Conservation (phyloP, 2,113 vertebrate species). For the Channa maculata region DNA sequence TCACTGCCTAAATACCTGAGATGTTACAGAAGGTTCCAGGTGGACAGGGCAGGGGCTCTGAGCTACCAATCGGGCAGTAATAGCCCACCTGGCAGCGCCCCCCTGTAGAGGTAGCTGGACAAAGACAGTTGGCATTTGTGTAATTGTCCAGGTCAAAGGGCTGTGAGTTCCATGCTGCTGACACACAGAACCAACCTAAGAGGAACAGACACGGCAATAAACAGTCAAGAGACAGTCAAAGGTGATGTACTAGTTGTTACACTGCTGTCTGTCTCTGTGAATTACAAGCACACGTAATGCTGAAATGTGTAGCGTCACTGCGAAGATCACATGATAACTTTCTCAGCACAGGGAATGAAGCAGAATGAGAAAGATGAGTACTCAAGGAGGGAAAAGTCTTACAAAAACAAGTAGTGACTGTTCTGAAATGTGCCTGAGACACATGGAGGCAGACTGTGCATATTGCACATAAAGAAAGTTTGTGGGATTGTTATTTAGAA, state of each 20-base stretch:
- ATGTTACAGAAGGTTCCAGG: conserved; percentile 88
- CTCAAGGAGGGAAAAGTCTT: background rate
- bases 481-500: conserved; percentile 21
- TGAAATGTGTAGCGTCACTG: background rate
- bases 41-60: conserved; percentile 86
- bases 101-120: conserved; percentile 92
- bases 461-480: conserved; percentile 24
- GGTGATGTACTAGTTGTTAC: conserved; percentile 4
- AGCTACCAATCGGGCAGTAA: conserved; percentile 89
- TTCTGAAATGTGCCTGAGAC: background rate
- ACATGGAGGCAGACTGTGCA: conserved; percentile 7
- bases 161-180: conserved; percentile 90
- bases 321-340: conserved; percentile 1
- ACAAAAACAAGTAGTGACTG: background rate
- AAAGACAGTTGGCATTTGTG: conserved; percentile 92
- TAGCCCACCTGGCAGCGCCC: conserved; percentile 89
- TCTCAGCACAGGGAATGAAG: conserved; percentile 9
- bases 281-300: conserved; percentile 9
- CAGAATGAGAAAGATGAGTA: conserved; percentile 32
- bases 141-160: conserved; percentile 97
- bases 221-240: conserved; percentile 6
- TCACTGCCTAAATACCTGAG: conserved; percentile 81
- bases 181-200: conserved; percentile 95
- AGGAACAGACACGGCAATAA: background rate
- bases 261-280: conserved; percentile 2